Percentiles rank a stretch among this genome's conserved stretches.
Conservation (phyloP, 1,140 invertebrate species). For the Bombus affinis region DNA sequence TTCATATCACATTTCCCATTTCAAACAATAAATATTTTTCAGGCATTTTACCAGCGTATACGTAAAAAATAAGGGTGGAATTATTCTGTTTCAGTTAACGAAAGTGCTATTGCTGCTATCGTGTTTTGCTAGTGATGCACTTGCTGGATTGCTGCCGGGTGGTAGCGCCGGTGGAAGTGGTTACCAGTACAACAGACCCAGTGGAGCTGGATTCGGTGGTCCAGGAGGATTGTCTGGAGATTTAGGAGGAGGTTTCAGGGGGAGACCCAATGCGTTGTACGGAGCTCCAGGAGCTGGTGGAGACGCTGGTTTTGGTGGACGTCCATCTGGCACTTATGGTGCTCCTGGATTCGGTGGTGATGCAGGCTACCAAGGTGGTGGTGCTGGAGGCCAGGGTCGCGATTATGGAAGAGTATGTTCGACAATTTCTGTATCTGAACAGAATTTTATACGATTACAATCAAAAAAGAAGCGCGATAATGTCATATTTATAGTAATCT, state of each 20-base stretch:
- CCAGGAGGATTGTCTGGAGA: constrained; percentile 39
- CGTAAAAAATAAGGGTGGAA: background rate
- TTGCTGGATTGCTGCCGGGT: constrained; percentile 73
- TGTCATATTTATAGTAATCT: too few species aligned
- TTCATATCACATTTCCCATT: background rate
- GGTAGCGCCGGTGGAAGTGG: constrained; percentile 67
- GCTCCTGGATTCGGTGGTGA: constrained; percentile 45
- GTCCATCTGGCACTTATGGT: constrained; percentile 25
- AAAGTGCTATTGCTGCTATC: constrained; percentile 69
- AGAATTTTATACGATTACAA: background rate
- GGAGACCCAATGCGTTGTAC: constrained; percentile 41
- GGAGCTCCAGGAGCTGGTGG: constrained; percentile 57
- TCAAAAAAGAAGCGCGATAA: background rate
- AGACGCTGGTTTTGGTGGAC: constrained; percentile 46
- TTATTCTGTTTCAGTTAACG: constrained; percentile 66
- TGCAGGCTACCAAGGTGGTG: constrained; percentile 53
- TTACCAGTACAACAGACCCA: constrained; percentile 77
- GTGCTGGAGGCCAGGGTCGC: constrained; percentile 59
- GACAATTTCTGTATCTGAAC: background rate
- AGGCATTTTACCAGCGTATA: background rate
- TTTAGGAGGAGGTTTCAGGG: constrained; percentile 33
- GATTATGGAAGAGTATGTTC: constrained; percentile 69
- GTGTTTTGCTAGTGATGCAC: constrained; percentile 68
- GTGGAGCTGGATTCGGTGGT: constrained; percentile 41
- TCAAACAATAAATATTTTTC: background rate